A percentile compares a stretch with the other conserved stretches of the same genome.
These are phyloP conservation scores for Pachliopta kotzebuea DNA, from an alignment of 2,888 invertebrate genomes.

Conservation along the genomic window DNA sequence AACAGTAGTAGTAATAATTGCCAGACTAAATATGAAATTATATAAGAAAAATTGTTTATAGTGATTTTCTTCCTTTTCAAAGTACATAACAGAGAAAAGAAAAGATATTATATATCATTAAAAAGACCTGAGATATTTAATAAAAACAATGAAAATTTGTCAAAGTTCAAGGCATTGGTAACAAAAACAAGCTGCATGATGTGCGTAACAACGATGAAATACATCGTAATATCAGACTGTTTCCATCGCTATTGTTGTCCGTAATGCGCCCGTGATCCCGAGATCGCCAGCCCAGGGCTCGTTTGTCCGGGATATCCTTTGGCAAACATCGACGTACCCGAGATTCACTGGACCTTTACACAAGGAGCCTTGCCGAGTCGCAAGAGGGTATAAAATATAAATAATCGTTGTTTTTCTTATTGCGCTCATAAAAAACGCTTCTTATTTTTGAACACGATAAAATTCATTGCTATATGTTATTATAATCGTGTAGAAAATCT, in stretches of 20 bases:
- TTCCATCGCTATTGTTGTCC: slow-evolving; percentile 69
- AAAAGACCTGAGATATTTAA: slow-evolving; percentile 50
- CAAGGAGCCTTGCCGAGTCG: slow-evolving; percentile 67
- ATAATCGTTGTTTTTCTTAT: slow-evolving; percentile 55
- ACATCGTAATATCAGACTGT: slow-evolving; percentile 69
- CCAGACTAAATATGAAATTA: too few relatives aligned
- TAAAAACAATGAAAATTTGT: slow-evolving; percentile 65
- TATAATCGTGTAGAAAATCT: slow-evolving; percentile 38
- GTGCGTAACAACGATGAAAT: slow-evolving; percentile 70
- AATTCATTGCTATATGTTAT: slow-evolving; percentile 52
- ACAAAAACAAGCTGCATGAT: slow-evolving; percentile 73
- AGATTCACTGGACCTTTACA: slow-evolving; percentile 74
- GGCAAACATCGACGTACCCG: slow-evolving; percentile 74
- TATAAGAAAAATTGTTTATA: background rate
- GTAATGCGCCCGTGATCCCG: slow-evolving; percentile 67
- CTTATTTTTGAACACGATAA: slow-evolving; percentile 38
- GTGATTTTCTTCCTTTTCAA: background rate
- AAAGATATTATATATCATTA: too few relatives aligned
- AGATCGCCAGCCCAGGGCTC: slow-evolving; percentile 61
- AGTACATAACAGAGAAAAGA: slow-evolving; percentile 36
- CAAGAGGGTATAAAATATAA: slow-evolving; percentile 61
- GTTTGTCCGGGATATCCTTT: slow-evolving; percentile 76
- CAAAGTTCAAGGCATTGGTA: too few relatives aligned
- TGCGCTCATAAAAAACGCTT: slow-evolving; percentile 35
- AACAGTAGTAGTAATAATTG: too few relatives aligned